phyloP scores from a whole-genome alignment of 2,113 vertebrate genomes.

The Zapornia atra region DNA sequence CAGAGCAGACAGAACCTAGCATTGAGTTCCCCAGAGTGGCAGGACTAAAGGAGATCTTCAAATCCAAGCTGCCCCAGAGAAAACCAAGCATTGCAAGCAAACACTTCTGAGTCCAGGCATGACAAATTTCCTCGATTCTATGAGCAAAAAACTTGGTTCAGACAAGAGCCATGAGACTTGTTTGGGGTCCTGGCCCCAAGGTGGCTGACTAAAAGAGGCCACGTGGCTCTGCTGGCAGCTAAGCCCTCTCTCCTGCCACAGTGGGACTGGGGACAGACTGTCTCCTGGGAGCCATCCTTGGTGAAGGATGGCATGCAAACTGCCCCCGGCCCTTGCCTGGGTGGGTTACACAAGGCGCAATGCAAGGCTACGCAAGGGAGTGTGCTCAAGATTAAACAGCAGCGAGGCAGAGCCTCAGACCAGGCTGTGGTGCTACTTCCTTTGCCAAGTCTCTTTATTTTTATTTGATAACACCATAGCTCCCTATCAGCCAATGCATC shows the following conservation, averaged over 20 bases:
- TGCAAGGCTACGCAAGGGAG: not conserved
- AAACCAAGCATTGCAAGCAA: not conserved
- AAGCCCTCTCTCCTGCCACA: fast-evolving
- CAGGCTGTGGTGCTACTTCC: not conserved
- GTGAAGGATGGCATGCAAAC: not conserved
- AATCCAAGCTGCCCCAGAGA: not conserved
- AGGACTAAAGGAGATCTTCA: not conserved
- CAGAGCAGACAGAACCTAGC: not conserved
- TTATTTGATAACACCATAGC: not conserved
- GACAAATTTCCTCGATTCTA: not conserved
- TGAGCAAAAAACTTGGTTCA: not conserved
- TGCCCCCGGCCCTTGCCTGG: not conserved
- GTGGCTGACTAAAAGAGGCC: not conserved
- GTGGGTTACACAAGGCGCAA: not conserved
- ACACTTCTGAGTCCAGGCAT: not conserved
- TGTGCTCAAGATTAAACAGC: not conserved
- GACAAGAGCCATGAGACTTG: not conserved
- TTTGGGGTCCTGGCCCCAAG: not conserved
- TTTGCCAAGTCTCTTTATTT: not conserved
- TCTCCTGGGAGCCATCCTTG: fast-evolving
- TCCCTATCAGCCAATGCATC: not conserved
- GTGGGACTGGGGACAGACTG: not conserved
- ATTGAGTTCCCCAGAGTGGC: not conserved
- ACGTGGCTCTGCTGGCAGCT: not conserved
- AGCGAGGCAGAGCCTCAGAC: not conserved